phyloP scores from a whole-genome alignment of 2,797 vertebrate genomes.

The Trachops cirrhosus region DNA sequence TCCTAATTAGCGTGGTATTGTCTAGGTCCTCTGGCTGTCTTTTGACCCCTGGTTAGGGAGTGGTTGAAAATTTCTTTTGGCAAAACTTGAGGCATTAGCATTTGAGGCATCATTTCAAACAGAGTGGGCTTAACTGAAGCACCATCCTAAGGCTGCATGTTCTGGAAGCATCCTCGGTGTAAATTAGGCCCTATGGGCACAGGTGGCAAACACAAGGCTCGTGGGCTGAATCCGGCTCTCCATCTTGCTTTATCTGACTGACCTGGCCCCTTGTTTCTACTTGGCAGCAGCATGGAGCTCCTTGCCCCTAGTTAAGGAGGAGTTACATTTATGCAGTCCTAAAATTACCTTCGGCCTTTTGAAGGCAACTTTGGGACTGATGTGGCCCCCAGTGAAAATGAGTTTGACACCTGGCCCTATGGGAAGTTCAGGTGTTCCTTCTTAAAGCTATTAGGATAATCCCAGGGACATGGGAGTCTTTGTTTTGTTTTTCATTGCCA shows the following conservation, averaged over 20 bases:
- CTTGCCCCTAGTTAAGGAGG: no score
- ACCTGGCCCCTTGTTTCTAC: no score
- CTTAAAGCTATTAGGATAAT: neutral
- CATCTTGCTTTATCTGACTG: no score
- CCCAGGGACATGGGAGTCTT: neutral
- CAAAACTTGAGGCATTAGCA: neutral
- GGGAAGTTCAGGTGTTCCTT: neutral
- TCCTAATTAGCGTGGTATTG: neutral
- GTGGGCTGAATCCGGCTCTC: no score
- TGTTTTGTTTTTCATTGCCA: neutral
- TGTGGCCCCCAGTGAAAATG: no score
- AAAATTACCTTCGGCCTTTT: no score
- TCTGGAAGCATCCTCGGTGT: neutral
- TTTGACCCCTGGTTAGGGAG: neutral
- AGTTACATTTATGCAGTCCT: no score
- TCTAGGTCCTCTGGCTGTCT: neutral
- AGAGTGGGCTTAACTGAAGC: neutral
- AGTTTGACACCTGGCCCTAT: no score
- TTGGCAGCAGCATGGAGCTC: accelerated
- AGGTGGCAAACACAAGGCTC: no score
- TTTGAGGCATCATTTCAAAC: neutral
- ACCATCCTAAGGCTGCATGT: neutral
- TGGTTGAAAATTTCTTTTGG: neutral
- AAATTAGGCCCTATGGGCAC: neutral
- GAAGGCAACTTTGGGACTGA: no score